Base-by-base conservation (phyloP, 2,888 invertebrate genomes). In the Drymonia ruficornis region DNA sequence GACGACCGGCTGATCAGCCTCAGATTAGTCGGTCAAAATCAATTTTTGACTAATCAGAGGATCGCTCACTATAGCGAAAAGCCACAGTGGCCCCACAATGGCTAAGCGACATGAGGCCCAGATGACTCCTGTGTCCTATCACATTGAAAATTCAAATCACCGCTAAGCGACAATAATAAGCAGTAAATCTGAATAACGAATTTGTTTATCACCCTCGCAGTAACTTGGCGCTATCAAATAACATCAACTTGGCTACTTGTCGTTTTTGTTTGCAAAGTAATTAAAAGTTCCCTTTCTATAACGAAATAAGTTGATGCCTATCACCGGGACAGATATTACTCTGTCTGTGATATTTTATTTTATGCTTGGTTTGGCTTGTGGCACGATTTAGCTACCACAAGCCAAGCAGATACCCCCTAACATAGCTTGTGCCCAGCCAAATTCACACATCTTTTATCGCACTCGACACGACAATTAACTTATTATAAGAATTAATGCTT, bases 181-280 rank as follows among this genome's bases (percentile, higher is more conserved):
- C 49, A 58, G 56, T 61, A 57, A 60, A 53, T 60, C 54, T 53
- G 44, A 55, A 55, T 59, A 59, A 57, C 36, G 46, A 54, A 65
- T 66, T 73, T 66, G 61, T 64, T 72, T 61, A 64, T 59, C 54
- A 63, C 50, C 42, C 46, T 55, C 61, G 53, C 49, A 59, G 57
- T 55, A 56, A 52, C 50, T 64, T 67, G 51, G 67, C 72, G 64
- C 65, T 65, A 69, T 62, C 70, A 65, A 73, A 75, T 72, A 70
- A 69, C 66, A 69, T 67, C 65, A 73, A 73, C 67, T 70, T 63
- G 56, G 64, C 38, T 58, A 53, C 57, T 63, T 55, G 68, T 66
- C 76, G 63, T 72, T 78, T 78, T 74, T 76, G 71, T 79, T 76
- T 68, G 52, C 45, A 64, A 78, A 79, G 74, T 76, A 79, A 79